Base-by-base conservation (phyloP, 2,888 invertebrate species). In the Aromia moschata region DNA sequence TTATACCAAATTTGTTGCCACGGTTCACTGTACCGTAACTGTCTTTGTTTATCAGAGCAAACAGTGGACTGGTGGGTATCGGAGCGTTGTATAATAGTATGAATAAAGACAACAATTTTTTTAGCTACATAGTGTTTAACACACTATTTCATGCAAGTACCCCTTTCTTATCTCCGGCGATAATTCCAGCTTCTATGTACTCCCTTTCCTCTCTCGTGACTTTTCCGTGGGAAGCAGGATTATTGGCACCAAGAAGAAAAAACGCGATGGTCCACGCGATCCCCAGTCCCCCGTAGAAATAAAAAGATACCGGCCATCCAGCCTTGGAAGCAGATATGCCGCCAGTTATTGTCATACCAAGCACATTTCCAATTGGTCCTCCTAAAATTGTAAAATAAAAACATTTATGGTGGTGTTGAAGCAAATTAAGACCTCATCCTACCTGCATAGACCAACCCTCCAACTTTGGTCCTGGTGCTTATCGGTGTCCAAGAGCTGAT, bases 231-330 rank as follows among this genome's bases (percentile, higher is more conserved):
- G 82, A 81, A 1, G 84, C 79, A 0, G 91, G 91, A 0, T 85
- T 85, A 59, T 86, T 86, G 7, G 87, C 83, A 0, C 89, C 91
- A 12, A 87, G 79, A 49, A 86, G 76, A 4, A 83, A 78, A 81
- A 87, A 91, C 0, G 78, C 60, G 0, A 85, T 57, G 0, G 84
- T 77, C 89, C 89, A 90, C 0, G 84, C 14, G 0, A 85, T 71
- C 0, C 88, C 87, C 0, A 86, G 74, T 2, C 81, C 80, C 0
- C 90, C 91, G 68, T 89, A 88, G 1, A 86, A 77, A 72, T 91
- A 92, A 79, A 92, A 92, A 57, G 89, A 87, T 9, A 88, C 85
- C 0, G 89, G 87, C 92, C 92, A 92, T 0, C 91, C 91, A 72
- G 85, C 83, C 0, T 80, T 68, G 0, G 88, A 86, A 0, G 86